These are phyloP conservation scores for Camelus dromedarius DNA, from an alignment of 2,113 vertebrate species.

Conservation along the genomic window DNA sequence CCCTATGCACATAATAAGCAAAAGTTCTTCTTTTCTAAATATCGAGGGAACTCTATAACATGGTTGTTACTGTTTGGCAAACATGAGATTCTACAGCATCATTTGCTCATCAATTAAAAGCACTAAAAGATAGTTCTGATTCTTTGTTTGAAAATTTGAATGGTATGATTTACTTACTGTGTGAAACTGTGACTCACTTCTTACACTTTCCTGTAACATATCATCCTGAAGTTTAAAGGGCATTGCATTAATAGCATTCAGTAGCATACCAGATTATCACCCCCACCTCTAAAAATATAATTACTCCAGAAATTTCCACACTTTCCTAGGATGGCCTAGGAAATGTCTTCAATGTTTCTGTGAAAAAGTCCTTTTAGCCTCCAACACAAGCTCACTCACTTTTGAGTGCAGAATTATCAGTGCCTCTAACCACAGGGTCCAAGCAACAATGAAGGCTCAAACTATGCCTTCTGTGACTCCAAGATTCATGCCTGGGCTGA, in stretches of 20 bases:
- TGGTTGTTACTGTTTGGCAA: not conserved
- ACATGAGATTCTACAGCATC: not conserved
- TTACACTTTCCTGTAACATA: not conserved
- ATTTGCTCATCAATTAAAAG: not conserved
- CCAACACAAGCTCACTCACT: not conserved
- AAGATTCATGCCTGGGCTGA: not conserved
- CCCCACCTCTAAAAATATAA: not conserved
- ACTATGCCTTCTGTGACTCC: not conserved
- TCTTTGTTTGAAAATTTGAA: constrained; percentile 6
- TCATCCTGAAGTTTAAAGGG: not conserved
- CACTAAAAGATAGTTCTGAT: not conserved
- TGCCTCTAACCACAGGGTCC: not conserved
- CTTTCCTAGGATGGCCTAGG: not conserved
- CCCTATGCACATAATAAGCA: not conserved
- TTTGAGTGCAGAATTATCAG: not conserved
- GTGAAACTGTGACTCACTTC: not conserved
- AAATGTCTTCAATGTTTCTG: not conserved
- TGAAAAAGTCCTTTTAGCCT: not conserved
- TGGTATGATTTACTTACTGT: constrained; percentile 5
- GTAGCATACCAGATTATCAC: not conserved
- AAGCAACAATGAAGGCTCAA: not conserved
- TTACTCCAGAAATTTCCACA: not conserved
- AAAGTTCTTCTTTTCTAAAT: not conserved
- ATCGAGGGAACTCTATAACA: not conserved
- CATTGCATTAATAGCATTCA: not conserved